A percentile compares a stretch with the other conserved stretches of the same genome.
These are phyloP conservation scores for Cavia porcellus DNA, from an alignment of 2,113 vertebrate species.

Conservation along the genomic window DNA sequence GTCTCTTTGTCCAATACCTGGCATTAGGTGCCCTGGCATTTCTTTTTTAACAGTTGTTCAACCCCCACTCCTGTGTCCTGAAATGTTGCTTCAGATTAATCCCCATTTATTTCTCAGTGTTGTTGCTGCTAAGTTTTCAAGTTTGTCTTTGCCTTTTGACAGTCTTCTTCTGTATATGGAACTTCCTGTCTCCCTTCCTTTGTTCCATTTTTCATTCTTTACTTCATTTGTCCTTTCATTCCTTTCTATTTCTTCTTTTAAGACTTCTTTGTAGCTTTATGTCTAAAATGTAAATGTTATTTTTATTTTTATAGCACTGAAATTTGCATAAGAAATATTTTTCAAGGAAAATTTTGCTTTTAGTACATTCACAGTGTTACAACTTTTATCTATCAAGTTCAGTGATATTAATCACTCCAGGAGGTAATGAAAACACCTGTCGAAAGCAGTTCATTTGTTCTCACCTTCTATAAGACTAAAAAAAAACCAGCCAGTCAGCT, in stretches of 20 bases:
- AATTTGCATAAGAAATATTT: neutral
- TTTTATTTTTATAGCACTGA: neutral
- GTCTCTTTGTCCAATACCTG: rapidly evolving
- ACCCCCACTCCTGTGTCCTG: neutral
- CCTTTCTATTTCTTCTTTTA: neutral
- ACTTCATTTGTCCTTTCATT: neutral
- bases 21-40: neutral
- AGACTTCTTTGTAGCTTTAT: neutral
- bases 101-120: neutral
- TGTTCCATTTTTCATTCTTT: too few species aligned
- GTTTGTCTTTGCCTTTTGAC: neutral
- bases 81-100: neutral
- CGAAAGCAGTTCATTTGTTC: neutral
- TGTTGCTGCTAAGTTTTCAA: neutral
- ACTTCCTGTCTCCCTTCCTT: neutral
- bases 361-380: neutral
- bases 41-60: neutral
- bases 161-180: neutral
- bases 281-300: neutral
- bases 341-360: neutral
- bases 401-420: neutral
- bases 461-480: neutral
- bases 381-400: neutral
- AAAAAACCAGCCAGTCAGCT: neutral
- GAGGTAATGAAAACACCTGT: neutral